A percentile compares a stretch with the other conserved stretches of the same genome.
These are phyloP conservation scores for Perithous albicinctus DNA, from an alignment of 2,888 invertebrate species.

Conservation along the genomic window DNA sequence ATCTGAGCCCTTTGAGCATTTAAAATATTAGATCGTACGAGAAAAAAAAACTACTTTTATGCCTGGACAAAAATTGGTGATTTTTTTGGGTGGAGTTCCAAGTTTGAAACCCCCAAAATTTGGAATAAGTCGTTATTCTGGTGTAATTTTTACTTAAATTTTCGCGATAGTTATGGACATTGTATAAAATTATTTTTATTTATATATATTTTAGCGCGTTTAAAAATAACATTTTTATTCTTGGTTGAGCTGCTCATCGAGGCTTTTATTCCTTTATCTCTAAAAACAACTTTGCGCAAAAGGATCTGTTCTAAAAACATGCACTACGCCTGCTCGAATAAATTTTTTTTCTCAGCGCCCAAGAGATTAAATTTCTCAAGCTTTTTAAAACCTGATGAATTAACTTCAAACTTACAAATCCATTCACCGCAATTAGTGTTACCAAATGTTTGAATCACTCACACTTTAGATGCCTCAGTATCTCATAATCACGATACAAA, in stretches of 20 bases:
- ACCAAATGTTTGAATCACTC: background rate
- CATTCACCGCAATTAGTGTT: background rate
- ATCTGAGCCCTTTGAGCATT: background rate
- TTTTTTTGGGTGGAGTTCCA: too few relatives aligned
- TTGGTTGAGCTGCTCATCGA: too few relatives aligned
- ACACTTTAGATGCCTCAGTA: background rate
- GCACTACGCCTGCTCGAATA: too few relatives aligned
- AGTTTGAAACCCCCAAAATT: too few relatives aligned
- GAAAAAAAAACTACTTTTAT: background rate
- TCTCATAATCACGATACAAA: background rate
- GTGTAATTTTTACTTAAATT: background rate
- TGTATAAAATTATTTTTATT: background rate
- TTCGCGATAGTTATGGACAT: background rate
- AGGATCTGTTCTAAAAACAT: too few relatives aligned
- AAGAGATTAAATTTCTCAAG: too few relatives aligned
- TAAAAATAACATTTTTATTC: too few relatives aligned
- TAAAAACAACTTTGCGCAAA: too few relatives aligned
- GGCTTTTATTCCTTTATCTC: background rate
- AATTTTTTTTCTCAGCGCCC: too few relatives aligned
- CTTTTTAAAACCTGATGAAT: too few relatives aligned
- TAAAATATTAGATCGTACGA: background rate
- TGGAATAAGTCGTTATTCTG: too few relatives aligned
- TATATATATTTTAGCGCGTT: conserved; percentile 2
- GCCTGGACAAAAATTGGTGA: background rate
- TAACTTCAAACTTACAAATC: background rate